Evolutionary conservation across 2,797 vertebrate species (phyloP).

Genomic region (Pseudochirops corinnae): DNA sequence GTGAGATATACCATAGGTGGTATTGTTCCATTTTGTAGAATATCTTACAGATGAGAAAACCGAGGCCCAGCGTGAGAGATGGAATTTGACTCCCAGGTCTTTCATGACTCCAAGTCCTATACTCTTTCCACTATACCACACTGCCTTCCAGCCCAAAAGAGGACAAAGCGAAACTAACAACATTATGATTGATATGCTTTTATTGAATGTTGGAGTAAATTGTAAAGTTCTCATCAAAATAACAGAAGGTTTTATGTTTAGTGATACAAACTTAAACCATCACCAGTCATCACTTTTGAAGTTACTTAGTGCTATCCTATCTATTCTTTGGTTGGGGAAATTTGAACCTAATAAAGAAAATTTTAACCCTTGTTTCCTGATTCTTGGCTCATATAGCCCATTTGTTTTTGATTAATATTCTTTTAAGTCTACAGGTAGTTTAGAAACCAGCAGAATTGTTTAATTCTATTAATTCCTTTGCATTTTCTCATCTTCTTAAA

Average conservation of each 20-base stretch:
- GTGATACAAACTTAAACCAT: background rate
- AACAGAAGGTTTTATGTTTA: background rate
- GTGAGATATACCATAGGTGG: background rate
- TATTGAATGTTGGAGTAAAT: background rate
- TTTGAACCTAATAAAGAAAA: background rate
- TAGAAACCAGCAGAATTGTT: background rate
- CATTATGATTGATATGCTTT: background rate
- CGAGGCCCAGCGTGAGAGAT: background rate
- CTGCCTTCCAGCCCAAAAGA: background rate
- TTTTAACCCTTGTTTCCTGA: background rate
- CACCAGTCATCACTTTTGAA: background rate
- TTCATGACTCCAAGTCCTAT: background rate
- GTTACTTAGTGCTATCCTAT: background rate
- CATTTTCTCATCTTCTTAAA: slow-evolving; percentile 1
- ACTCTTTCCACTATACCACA: background rate
- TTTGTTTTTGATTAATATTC: background rate
- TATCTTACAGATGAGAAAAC: background rate
- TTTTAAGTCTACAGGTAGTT: background rate
- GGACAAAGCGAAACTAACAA: background rate
- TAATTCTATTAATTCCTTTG: background rate
- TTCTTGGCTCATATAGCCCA: background rate
- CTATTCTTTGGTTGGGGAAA: background rate
- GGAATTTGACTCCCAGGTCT: background rate
- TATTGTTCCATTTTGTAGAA: background rate
- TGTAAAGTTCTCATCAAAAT: background rate